Base-by-base conservation (phyloP, 2,113 vertebrate species). In the Scortum barcoo region DNA sequence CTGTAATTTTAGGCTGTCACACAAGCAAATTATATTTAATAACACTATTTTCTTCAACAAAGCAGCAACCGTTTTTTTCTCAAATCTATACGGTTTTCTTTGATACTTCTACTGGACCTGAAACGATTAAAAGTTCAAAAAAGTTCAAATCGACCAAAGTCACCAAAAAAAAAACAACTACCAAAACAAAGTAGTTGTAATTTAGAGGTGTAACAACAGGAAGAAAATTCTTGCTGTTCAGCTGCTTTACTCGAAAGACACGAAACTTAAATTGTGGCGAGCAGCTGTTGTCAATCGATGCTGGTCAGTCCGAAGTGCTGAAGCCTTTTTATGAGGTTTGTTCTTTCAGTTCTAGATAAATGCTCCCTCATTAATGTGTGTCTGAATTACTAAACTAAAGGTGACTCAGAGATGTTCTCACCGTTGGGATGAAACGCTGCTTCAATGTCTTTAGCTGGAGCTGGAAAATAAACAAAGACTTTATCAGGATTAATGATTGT, bases 361-460 rank as follows among this genome's bases (percentile, higher is more conserved):
- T 13, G 42, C 42, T 44, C 11, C 12, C 46, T 48, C 46, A 48
- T 30, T 4, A 60, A 30, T 36, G 57, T 33, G 61, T 44, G 65
- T 19, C 5, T n/a, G 12, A 42, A n/a, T 11, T 53, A n/a, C n/a
- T n/a, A n/a, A n/a, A n/a, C 5, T 48, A 2, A 46, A 16, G 13
- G 2, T 7, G 13, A 28, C 13, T 7, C 1, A 20, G 19, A 50
- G 44, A 48, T 1, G 1, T 48, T 87, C 93, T 86, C 75, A 95
- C 95, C 93, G 0, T 46, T 89, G 16, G 91, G 89, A 54, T 90
- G 88, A 68, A 95, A 93, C 0, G 54, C 91, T 1, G 88, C 88
- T 69, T 95, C 93, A 4, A 96, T 94, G 80, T 96, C 94, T 87
- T 96, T 96, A 13, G 95, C 94, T 0, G 95, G 95, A 66, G 95